Percentiles rank a stretch among this genome's conserved stretches.
Evolutionary conservation across 2,113 vertebrate species (phyloP).

Genomic region (Ibidorhyncha struthersii): DNA sequence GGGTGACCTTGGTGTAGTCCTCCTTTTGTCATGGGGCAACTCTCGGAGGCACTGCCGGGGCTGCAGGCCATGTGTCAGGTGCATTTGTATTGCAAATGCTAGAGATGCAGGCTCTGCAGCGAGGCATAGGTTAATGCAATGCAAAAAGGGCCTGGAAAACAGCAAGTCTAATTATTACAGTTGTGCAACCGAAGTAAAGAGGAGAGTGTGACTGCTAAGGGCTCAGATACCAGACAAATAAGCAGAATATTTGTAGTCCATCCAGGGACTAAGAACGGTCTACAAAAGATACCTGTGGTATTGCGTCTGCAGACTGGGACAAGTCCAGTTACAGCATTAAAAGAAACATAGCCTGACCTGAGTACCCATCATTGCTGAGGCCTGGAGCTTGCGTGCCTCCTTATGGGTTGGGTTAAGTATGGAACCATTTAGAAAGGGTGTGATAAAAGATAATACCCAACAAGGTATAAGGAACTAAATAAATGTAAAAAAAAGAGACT

Average conservation of each 20-base stretch:
- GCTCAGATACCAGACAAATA: not conserved
- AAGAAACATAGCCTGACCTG: not conserved
- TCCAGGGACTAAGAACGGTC: not conserved
- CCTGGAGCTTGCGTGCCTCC: not conserved
- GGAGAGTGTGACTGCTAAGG: not conserved
- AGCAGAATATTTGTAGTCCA: not conserved
- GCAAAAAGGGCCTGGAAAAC: slow-evolving; percentile 22
- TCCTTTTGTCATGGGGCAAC: not conserved
- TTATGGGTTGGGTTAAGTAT: not conserved
- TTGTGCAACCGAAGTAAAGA: not conserved
- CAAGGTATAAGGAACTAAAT: not conserved
- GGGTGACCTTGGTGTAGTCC: not conserved
- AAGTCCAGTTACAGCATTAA: not conserved
- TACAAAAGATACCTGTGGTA: not conserved
- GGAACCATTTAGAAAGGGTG: not conserved
- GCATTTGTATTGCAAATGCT: slow-evolving; percentile 55
- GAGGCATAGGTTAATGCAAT: slow-evolving; percentile 52
- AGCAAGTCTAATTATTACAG: slow-evolving; percentile 59
- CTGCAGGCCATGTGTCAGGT: not conserved
- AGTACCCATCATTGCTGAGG: not conserved
- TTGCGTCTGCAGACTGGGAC: accelerated
- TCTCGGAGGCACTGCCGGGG: not conserved
- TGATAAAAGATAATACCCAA: not conserved
- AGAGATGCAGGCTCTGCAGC: not conserved
- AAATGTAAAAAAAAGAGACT: not conserved